These are phyloP conservation scores for Danio rerio DNA, from an alignment of 2,113 vertebrate genomes.

Conservation along the genomic window GRCz12tu NC_133184.1:9550001-9550500, in stretches of 20 bases:
- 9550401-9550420: too few relatives aligned
- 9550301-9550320: not conserved
- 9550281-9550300: slow-evolving; percentile 27
- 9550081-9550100: not conserved
- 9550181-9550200: slow-evolving; percentile 66
- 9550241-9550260: slow-evolving; percentile 75
- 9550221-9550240: slow-evolving; percentile 76
- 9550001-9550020: too few relatives aligned
- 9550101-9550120: slow-evolving; percentile 67
- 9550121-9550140: slow-evolving; percentile 82
- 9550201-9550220: slow-evolving; percentile 74
- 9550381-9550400: too few relatives aligned
- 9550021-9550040: too few relatives aligned
- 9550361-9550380: too few relatives aligned
- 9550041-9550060: too few relatives aligned
- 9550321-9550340: not conserved
- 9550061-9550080: too few relatives aligned
- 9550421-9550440: too few relatives aligned
- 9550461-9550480: too few relatives aligned
- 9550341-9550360: too few relatives aligned
- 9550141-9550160: slow-evolving; percentile 79
- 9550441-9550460: too few relatives aligned
- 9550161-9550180: slow-evolving; percentile 72
- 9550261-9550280: slow-evolving; percentile 68
- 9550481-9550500: too few relatives aligned